phyloP scores from a whole-genome alignment of 2,888 invertebrate species.

The Tanytarsus gracilentus region DNA sequence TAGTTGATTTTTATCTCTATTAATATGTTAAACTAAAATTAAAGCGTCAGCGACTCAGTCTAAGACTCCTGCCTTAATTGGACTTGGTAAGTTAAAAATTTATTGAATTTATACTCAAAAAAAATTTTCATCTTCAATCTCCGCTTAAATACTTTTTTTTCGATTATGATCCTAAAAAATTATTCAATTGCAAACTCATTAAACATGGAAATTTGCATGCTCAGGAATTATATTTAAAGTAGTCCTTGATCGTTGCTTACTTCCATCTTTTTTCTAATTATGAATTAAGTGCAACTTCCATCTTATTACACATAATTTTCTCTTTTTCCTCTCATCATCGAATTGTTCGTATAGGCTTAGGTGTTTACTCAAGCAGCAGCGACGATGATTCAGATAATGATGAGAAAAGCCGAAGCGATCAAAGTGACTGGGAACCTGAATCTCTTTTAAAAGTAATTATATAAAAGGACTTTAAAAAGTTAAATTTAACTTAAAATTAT shows the following conservation, averaged over 20 bases:
- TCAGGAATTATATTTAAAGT: constrained; percentile 7
- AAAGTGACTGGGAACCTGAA: constrained; percentile 9
- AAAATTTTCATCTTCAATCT: not conserved
- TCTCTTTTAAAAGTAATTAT: constrained; percentile 1
- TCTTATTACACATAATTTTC: too few species aligned
- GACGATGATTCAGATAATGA: constrained; percentile 18
- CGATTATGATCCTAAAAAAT: not conserved
- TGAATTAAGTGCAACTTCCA: not conserved
- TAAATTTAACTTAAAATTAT: not conserved
- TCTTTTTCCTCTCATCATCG: too few species aligned
- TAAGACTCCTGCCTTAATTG: not conserved
- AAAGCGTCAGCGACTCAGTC: constrained; percentile 15
- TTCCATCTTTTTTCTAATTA: not conserved
- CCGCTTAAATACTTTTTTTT: not conserved
- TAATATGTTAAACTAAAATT: constrained; percentile 18
- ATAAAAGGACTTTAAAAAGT: not conserved
- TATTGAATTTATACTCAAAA: not conserved
- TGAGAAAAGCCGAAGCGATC: not conserved
- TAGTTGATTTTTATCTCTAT: constrained; percentile 18
- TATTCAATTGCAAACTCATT: not conserved
- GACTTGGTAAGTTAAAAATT: constrained; percentile 20
- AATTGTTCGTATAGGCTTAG: not conserved
- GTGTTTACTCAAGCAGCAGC: constrained; percentile 10
- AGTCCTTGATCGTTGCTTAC: constrained; percentile 3
- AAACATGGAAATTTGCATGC: constrained; percentile 26